Evolutionary conservation across 2,113 vertebrate species (phyloP).

Genomic region (Carollia perspicillata): DNA sequence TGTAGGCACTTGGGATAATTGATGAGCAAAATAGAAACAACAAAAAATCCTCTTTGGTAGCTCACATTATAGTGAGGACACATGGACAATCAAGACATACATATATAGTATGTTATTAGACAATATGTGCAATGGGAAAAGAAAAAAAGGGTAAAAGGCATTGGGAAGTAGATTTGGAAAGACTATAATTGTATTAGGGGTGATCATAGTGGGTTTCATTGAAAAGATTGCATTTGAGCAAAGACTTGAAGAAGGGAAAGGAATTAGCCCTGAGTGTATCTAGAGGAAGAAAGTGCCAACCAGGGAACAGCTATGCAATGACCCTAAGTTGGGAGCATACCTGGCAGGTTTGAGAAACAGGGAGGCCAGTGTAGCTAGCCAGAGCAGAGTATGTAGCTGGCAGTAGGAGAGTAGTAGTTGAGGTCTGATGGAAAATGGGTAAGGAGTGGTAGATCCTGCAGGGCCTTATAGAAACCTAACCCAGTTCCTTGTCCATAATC

Average conservation of each 20-base stretch:
- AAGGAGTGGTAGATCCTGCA: not conserved
- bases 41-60: not conserved
- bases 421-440: not conserved
- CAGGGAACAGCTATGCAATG: not conserved
- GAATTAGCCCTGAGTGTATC: not conserved
- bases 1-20: slow-evolving; percentile 12
- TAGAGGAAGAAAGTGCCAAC: not conserved
- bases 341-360: not conserved
- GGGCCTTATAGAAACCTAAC: not conserved
- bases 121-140: not conserved
- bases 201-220: not conserved
- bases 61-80: not conserved
- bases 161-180: not conserved
- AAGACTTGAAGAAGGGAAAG: not conserved
- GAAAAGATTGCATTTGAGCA: slow-evolving; percentile 17
- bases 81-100: not conserved
- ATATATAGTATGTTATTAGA: slow-evolving; percentile 25
- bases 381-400: not conserved
- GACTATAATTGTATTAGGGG: not conserved
- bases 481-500: not conserved
- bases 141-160: not conserved
- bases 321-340: not conserved
- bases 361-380: not conserved
- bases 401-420: not conserved
- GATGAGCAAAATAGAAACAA: not conserved